These are phyloP conservation scores for Thaumetopoea pityocampa DNA, from an alignment of 1,140 invertebrate genomes.

Conservation along the genomic window DNA sequence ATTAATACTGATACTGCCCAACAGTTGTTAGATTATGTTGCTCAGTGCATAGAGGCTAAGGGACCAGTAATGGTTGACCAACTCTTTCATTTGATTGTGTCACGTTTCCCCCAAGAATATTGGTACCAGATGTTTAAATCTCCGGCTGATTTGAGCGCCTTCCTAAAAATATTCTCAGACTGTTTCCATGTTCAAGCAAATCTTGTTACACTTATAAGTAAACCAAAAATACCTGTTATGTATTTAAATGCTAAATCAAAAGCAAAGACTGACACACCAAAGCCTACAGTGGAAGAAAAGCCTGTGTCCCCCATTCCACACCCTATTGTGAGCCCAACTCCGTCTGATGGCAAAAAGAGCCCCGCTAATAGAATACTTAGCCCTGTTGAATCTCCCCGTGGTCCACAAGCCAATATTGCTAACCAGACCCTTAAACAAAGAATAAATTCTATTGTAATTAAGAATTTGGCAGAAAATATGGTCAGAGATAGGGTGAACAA, in stretches of 20 bases:
- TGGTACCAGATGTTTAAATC: constrained; percentile 92
- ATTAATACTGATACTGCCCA: constrained; percentile 88
- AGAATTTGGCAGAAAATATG: constrained; percentile 92
- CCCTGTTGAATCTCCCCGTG: constrained; percentile 62
- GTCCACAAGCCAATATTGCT: constrained; percentile 69
- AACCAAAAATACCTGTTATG: constrained; percentile 80
- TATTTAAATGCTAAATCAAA: constrained; percentile 70
- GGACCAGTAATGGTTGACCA: constrained; percentile 90
- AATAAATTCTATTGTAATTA: constrained; percentile 91
- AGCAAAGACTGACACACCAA: constrained; percentile 67
- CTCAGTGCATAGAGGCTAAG: constrained; percentile 85
- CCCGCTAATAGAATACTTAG: constrained; percentile 67
- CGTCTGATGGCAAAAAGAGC: constrained; percentile 63
- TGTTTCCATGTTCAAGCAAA: constrained; percentile 93
- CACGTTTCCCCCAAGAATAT: constrained; percentile 85
- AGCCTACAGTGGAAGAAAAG: constrained; percentile 55
- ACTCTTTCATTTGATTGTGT: constrained; percentile 87
- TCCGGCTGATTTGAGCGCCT: constrained; percentile 89
- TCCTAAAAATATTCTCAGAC: constrained; percentile 92
- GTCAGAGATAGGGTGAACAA: constrained; percentile 84
- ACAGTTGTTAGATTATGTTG: constrained; percentile 86
- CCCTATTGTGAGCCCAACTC: constrained; percentile 57
- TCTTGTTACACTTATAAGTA: constrained; percentile 87
- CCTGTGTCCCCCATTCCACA: constrained; percentile 51
- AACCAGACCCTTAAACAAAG: constrained; percentile 90